Evolutionary conservation across 2,797 vertebrate genomes (phyloP).

Genomic region (Acanthurus leucopareius): DNA sequence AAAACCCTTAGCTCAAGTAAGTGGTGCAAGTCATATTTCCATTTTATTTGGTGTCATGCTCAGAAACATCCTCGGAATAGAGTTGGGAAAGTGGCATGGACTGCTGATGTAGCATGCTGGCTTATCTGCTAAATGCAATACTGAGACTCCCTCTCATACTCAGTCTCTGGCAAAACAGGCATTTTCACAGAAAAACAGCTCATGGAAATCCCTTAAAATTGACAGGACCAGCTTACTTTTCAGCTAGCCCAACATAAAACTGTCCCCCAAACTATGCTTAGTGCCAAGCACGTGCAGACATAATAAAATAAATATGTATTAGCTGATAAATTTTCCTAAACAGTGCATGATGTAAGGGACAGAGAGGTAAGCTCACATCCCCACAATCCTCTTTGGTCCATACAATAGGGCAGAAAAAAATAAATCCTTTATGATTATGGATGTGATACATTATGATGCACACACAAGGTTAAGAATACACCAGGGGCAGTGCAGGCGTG

Average conservation of each 20-base stretch:
- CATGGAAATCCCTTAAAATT: conserved; percentile 67
- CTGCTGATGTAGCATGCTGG: conserved; percentile 61
- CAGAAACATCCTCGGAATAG: conserved; percentile 34
- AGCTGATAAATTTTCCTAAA: conserved; percentile 44
- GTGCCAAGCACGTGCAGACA: conserved; percentile 5
- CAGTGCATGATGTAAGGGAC: conserved; percentile 29
- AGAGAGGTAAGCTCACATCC: conserved; percentile 26
- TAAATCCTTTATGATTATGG: conserved; percentile 66
- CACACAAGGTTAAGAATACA: conserved; percentile 52
- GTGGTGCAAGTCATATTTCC: conserved; percentile 30
- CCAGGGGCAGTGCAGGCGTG: conserved; percentile 38
- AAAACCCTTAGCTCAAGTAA: conserved; percentile 19
- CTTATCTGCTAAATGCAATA: conserved; percentile 65
- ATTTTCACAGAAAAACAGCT: conserved; percentile 62
- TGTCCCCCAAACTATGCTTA: background rate
- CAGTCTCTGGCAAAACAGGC: conserved; percentile 51
- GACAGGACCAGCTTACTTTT: conserved; percentile 62
- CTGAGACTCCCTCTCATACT: conserved; percentile 54
- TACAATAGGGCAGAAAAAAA: conserved; percentile 33
- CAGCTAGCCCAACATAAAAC: conserved; percentile 46
- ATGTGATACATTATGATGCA: conserved; percentile 63
- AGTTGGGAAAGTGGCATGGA: conserved; percentile 41
- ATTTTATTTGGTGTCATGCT: conserved; percentile 55
- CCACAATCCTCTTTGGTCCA: conserved; percentile 55
- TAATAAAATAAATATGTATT: conserved; percentile 49